Conservation (phyloP, 2,888 invertebrate genomes). For the Thecocarcelia acutangulata region DNA sequence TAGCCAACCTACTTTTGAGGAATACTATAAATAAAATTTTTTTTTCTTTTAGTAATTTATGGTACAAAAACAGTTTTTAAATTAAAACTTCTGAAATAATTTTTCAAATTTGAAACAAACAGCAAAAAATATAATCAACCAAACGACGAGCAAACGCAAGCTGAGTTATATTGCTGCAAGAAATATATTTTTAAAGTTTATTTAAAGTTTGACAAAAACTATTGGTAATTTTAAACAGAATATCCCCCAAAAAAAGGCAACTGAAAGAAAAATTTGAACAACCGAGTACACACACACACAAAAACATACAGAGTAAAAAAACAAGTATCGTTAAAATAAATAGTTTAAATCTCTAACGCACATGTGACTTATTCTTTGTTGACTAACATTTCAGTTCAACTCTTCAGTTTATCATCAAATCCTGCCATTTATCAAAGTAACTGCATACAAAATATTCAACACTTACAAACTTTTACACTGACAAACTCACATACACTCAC, state of each 20-base stretch:
- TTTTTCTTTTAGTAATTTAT: too few species aligned
- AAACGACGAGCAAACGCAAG: constrained; percentile 10
- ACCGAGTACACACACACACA: neutral
- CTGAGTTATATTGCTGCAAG: constrained; percentile 36
- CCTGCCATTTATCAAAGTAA: constrained; percentile 70
- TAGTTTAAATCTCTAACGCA: constrained; percentile 69
- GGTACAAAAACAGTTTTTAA: neutral
- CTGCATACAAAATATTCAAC: constrained; percentile 46
- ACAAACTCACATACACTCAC: neutral
- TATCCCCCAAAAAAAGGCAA: constrained; percentile 7
- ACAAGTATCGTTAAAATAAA: constrained; percentile 69
- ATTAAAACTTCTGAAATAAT: neutral
- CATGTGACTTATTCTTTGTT: constrained; percentile 67
- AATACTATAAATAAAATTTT: too few species aligned
- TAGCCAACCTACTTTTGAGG: too few species aligned
- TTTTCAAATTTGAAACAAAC: neutral
- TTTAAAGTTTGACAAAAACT: constrained; percentile 63
- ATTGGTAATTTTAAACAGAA: constrained; percentile 61
- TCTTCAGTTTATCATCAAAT: constrained; percentile 69
- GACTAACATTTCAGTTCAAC: constrained; percentile 66
- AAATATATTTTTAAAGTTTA: constrained; percentile 61
- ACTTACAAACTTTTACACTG: constrained; percentile 5
- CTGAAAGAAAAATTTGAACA: neutral
- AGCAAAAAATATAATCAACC: constrained; percentile 6
- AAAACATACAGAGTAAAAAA: constrained; percentile 8